Evolutionary conservation across 2,888 invertebrate genomes (phyloP), one percentile per base, ranked within the genome.

Genomic region (Lasioglossum leucozonium): DNA sequence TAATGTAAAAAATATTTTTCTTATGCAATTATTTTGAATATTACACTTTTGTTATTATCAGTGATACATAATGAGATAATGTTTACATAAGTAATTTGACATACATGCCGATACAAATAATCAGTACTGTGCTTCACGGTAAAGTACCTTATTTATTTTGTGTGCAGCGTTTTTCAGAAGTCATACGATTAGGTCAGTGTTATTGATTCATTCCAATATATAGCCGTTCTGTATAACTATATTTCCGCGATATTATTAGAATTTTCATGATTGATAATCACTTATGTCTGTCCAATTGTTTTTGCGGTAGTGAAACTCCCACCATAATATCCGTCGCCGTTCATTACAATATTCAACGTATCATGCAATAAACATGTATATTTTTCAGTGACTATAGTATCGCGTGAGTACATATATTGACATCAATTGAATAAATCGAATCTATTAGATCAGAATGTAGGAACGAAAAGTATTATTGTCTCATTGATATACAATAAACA

Each of bases 121-220:
- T 81, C 80, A 78, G 62, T 67, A 10, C 26, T 72, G 62, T 69
- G 30, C 42, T 77, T 77, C 11, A 44, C 2, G 22, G 51, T 40
- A 72, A 76, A 13, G 67, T 44, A 62, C 44, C 69, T 85, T 72
- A 85, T 87, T 87, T 47, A 72, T 83, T 40, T 40, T 40, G 22
- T 77, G 22, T 79, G 34, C 71, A 67, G 26, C 51, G 73, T 75
- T 90, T 88, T 90, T 91, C 82, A 71, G 44, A 76, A 86, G 77
- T 89, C 87, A 78, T 87, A 34, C 78, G 84, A 87, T 89, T 47
- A 84, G 81, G 82, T 86, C 88, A 88, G 79, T 88, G 86, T 85
- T 90, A 77, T 67, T 81, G 74, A 77, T 75, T 81, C 77, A 85
- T 83, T 87, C 78, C 77, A 79, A 62, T 78, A 67, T 51, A 84